Conservation (phyloP, 1,140 invertebrate species). For the Acromyrmex echinatior region DNA sequence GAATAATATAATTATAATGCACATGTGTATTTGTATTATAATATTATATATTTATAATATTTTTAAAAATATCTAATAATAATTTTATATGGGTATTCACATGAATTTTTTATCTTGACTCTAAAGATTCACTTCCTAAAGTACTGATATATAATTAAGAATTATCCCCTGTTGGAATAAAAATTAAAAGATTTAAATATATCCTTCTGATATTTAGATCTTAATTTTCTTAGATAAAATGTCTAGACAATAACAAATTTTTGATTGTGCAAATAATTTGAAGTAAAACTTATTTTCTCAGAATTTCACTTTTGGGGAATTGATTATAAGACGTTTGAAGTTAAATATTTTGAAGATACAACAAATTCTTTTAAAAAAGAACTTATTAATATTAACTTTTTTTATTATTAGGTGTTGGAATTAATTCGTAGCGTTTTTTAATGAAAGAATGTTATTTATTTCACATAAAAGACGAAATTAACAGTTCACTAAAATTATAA, state of each 20-base stretch:
- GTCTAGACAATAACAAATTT: not conserved
- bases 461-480: not conserved
- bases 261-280: not conserved
- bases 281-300: not conserved
- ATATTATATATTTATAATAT: constrained; percentile 8
- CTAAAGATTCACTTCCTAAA: not conserved
- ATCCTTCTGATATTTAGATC: not conserved
- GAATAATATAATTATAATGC: not conserved
- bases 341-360: not conserved
- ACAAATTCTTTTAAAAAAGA: not conserved
- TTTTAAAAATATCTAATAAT: not conserved
- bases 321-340: not conserved
- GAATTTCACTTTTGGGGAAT: not conserved
- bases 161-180: not conserved
- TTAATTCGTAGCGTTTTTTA: too few species aligned
- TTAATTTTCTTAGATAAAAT: constrained; percentile 1
- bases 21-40: not conserved
- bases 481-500: constrained; percentile 2
- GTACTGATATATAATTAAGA: not conserved
- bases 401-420: too few species aligned
- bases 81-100: not conserved
- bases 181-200: not conserved
- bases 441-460: too few species aligned
- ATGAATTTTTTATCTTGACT: not conserved
- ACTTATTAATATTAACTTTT: not conserved